Evolutionary conservation across 2,113 vertebrate genomes (phyloP), one percentile per base, ranked within the genome.

Genomic region (Ptilorrhoa leucosticta): DNA sequence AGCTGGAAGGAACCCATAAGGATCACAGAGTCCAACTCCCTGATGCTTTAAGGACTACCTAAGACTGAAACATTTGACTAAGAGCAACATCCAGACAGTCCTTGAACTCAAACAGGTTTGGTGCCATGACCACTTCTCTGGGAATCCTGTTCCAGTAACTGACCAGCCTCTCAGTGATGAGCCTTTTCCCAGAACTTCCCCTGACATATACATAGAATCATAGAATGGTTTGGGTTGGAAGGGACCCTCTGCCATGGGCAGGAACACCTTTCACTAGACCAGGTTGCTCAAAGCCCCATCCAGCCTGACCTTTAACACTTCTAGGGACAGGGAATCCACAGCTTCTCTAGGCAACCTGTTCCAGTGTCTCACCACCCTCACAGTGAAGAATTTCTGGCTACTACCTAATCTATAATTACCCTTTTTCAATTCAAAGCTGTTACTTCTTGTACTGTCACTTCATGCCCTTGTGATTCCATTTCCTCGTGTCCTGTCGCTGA

Each of bases 401-500:
- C 42, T 51, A 45, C 16, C 22, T 73, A 51, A 66, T 22, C 27
- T 44, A 4, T 50, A 58, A 24, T 28, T 24, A 30, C 44, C 19
- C 4, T 58, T 23, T 66, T 66, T 39, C 45, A 58, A 19, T 30
- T 60, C 44, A 24, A 66, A 73, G 10, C 37, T 13, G 9, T 37
- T 24, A 17, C 16, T 28, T 11, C 68, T 82, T 58, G 44, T 30
- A 73, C 23, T 37, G 37, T 28, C 44, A 50, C 37, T 37, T 15
- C 20, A 39, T 26, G 40, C 20, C 28, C 3, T 39, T 75, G 11
- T 45, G 45, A 53, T 82, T 42, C 30, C 20, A 16, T 33, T 40
- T 53, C 44, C 35, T 65, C 0, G 0, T 31, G 37, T n/a, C 30
- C 35, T 56, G 7, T 11, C 0, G 0, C 58, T 56, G 50, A 35